Conservation (phyloP, 2,113 vertebrate species). For the Cacatua alba region DNA sequence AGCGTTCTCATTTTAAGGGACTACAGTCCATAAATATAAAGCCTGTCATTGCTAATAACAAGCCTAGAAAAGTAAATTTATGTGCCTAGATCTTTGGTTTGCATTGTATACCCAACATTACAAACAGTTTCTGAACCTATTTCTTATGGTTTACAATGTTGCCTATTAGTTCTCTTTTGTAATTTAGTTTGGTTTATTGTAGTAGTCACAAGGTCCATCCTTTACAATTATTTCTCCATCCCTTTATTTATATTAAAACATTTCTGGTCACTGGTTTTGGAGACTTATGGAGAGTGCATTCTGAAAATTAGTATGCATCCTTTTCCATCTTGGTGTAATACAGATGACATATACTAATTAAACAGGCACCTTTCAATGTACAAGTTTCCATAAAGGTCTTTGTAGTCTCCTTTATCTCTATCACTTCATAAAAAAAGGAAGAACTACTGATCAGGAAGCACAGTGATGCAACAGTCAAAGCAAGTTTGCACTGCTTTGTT, state of each 20-base stretch:
- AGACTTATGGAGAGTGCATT: not conserved
- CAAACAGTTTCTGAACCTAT: not conserved
- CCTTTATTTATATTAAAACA: not conserved
- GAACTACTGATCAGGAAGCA: not conserved
- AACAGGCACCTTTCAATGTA: not conserved
- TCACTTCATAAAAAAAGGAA: not conserved
- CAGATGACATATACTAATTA: not conserved
- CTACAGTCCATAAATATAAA: not conserved
- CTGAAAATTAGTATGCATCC: not conserved
- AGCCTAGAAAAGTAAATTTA: not conserved
- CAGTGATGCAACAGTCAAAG: not conserved
- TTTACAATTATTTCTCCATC: not conserved
- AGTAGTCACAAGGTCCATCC: not conserved
- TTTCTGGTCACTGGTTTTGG: not conserved
- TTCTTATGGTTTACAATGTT: not conserved
- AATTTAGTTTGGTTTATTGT: not conserved
- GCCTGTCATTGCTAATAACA: not conserved
- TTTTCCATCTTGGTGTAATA: not conserved
- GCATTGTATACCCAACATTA: not conserved
- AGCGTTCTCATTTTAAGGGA: not conserved
- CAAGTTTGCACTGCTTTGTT: not conserved
- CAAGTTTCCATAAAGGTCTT: not conserved
- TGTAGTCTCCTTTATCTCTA: not conserved
- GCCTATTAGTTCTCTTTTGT: not conserved
- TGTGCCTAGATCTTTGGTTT: not conserved